Percentiles rank a stretch among this genome's conserved stretches.
Conservation (phyloP, 2,888 invertebrate genomes). For the Drosophila anomalipes region DNA sequence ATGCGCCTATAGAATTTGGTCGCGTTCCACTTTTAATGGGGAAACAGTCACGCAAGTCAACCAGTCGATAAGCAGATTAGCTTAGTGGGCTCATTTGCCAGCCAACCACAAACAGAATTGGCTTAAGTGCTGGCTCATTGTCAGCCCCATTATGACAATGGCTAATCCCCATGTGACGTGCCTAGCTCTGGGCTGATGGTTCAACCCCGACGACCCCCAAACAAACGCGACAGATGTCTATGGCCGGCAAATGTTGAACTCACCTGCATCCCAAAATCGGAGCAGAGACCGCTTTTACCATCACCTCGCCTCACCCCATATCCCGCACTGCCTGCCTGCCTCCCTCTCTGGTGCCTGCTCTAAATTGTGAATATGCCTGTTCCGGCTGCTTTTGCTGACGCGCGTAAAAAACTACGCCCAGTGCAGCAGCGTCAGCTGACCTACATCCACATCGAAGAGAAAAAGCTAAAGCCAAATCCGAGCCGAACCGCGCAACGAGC, state of each 20-base stretch:
- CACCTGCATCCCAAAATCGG: slow-evolving; percentile 36
- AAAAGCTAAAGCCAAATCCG: slow-evolving; percentile 49
- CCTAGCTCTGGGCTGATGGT: slow-evolving; percentile 23
- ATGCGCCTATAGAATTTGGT: slow-evolving; percentile 10
- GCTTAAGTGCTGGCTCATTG: slow-evolving; percentile 61
- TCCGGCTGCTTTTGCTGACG: slow-evolving; percentile 65
- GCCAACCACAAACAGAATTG: slow-evolving; percentile 61
- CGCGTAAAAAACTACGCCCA: slow-evolving; percentile 78
- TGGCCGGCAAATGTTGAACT: slow-evolving; percentile 51
- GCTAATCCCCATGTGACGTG: slow-evolving; percentile 64
- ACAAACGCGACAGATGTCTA: slow-evolving; percentile 27
- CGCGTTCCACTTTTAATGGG: slow-evolving; percentile 38
- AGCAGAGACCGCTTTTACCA: slow-evolving; percentile 9
- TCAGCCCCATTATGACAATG: slow-evolving; percentile 49
- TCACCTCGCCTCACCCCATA: background rate
- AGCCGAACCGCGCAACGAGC: slow-evolving; percentile 29
- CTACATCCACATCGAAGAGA: slow-evolving; percentile 66
- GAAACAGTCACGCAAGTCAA: slow-evolving; percentile 12
- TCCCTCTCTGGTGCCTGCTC: background rate
- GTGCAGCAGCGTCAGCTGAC: slow-evolving; percentile 66
- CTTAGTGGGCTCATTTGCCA: slow-evolving; percentile 56
- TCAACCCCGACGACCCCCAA: background rate
- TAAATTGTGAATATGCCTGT: slow-evolving; percentile 10
- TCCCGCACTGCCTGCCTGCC: background rate
- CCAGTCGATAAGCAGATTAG: slow-evolving; percentile 63